Percentiles rank a stretch among this genome's conserved stretches.
These are phyloP conservation scores for Drosophila pachea DNA, from an alignment of 1,140 invertebrate species.

Conservation along the genomic window DNA sequence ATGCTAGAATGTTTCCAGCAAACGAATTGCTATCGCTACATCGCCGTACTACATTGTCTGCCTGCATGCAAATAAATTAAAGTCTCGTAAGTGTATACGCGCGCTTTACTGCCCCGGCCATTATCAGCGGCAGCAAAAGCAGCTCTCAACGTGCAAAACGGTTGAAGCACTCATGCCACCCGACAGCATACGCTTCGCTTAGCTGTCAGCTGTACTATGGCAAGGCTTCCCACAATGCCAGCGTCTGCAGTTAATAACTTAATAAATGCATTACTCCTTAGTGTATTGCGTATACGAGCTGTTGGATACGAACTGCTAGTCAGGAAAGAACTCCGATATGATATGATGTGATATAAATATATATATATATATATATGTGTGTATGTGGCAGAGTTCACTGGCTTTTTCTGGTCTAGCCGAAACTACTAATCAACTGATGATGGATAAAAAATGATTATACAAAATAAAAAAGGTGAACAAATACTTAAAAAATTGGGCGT, in stretches of 20 bases:
- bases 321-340: no score
- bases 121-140: neutral
- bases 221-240: slow-evolving; percentile 6
- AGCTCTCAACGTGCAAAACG: neutral
- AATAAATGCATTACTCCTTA: slow-evolving; percentile 35
- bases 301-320: neutral
- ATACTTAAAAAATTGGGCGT: no score
- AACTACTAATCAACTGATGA: no score
- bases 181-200: neutral
- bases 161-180: slow-evolving; percentile 3
- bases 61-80: slow-evolving; percentile 50
- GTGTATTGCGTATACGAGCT: slow-evolving; percentile 3
- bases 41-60: slow-evolving; percentile 30
- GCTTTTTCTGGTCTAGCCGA: no score
- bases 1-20: no score
- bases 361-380: no score
- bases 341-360: no score
- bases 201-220: slow-evolving; percentile 1
- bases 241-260: slow-evolving; percentile 55
- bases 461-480: no score
- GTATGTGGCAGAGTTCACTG: no score
- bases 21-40: slow-evolving; percentile 1
- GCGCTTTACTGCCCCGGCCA: slow-evolving; percentile 13
- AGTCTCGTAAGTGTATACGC: slow-evolving; percentile 18
- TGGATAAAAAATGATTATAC: no score